Conservation (phyloP, 1,140 invertebrate genomes). For the Physella acuta region DNA sequence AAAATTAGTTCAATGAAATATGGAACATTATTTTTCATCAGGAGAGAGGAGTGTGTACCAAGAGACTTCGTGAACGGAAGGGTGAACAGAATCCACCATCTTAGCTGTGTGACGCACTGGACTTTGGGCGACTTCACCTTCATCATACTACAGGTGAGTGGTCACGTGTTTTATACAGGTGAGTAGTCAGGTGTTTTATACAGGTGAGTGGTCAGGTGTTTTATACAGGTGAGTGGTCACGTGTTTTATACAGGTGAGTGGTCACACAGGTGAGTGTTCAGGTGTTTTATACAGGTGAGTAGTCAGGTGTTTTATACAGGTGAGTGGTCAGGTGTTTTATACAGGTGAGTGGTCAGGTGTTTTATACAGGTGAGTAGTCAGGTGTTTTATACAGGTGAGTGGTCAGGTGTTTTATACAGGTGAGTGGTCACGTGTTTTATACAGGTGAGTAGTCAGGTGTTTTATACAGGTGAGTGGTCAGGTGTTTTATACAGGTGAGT, state of each 20-base stretch:
- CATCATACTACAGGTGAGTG: slow-evolving; percentile 33
- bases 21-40: neutral
- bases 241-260: too few relatives aligned
- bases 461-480: neutral
- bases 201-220: neutral
- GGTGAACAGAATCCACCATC: slow-evolving; percentile 16
- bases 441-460: neutral
- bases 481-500: neutral
- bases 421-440: too few relatives aligned
- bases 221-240: neutral
- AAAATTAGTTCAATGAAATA: too few relatives aligned
- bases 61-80: slow-evolving; percentile 24
- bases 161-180: neutral
- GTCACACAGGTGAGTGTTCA: neutral
- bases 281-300: neutral
- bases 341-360: neutral
- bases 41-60: slow-evolving; percentile 34
- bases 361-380: neutral
- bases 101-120: slow-evolving; percentile 43
- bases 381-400: neutral
- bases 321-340: neutral
- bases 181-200: neutral
- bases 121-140: slow-evolving; percentile 35
- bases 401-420: neutral
- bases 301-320: neutral